Base-by-base conservation (phyloP, 2,113 vertebrate species). In the Daubentonia madagascariensis region DNA sequence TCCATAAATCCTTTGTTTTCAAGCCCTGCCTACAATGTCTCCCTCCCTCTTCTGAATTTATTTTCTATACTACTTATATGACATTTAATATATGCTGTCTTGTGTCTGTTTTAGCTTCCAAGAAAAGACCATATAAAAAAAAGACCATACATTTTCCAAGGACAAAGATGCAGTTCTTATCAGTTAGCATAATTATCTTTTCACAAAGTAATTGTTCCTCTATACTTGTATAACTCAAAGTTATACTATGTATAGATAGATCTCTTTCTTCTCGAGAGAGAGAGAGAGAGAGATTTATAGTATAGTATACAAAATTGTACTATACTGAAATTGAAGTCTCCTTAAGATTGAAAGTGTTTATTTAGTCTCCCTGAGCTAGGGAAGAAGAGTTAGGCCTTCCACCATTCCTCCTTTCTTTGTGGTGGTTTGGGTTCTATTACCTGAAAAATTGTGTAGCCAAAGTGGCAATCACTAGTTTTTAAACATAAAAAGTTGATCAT, bases 101-200 rank as follows among this genome's bases (percentile, higher is more conserved):
- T 75, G 1, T 87, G 8, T 95, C 48, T 70, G 18, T 89, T 81
- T 86, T 83, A 78, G 28, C n/a, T 85, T 87, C 80, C 40, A 84
- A 57, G 97, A 94, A 7, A 65, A 70, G 73, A 86, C 25, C 14
- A 40, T 67, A 54, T 57, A 57, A 57, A 57, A 54, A 54, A 57
- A 22, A 57, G 18, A 57, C 54, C 54, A 22, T 22, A 54, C 17
- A 73, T 83, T 86, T 96, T 92, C 61, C 54, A 92, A 94, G 79
- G 73, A 72, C 89, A 83, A 93, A 96, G 23, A 92, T 95, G 10
- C 68, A 95, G 40, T 65, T 35, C n/a, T 94, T 84, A 43, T 67
- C 43, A 93, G 67, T 90, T 91, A 92, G 45, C 37, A 22, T 88
- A 70, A 67, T 92, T 23, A 76, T 72, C 85, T 63, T 61, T 95